Evolutionary conservation across 2,888 invertebrate species (phyloP).

Genomic region (Pterostichus madidus): DNA sequence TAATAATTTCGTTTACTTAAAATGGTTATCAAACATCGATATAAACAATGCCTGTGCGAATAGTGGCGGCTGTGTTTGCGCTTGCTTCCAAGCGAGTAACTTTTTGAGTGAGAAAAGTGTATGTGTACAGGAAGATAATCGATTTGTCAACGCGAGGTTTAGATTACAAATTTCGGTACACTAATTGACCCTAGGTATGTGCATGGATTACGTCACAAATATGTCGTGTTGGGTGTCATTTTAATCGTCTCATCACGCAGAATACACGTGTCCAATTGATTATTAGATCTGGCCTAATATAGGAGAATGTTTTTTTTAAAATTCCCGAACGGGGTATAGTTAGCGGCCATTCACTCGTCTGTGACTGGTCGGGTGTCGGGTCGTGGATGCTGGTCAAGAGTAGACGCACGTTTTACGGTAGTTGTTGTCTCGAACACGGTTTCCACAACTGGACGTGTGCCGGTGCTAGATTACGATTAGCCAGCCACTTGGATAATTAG

Average conservation of each 20-base stretch:
- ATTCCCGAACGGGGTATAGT: conserved; percentile 68
- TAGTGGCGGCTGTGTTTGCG: conserved; percentile 62
- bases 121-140: conserved; percentile 77
- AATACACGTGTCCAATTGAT: conserved; percentile 66
- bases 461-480: conserved; percentile 71
- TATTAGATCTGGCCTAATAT: conserved; percentile 68
- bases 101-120: conserved; percentile 72
- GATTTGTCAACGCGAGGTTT: conserved; percentile 79
- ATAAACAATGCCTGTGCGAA: conserved; percentile 63
- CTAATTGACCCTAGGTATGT: conserved; percentile 79
- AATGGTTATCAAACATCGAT: conserved; percentile 62
- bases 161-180: conserved; percentile 79
- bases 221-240: conserved; percentile 76
- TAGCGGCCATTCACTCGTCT: conserved; percentile 72
- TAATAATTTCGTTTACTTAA: conserved; percentile 56
- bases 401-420: conserved; percentile 70
- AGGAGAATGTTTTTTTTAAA: conserved; percentile 69
- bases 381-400: conserved; percentile 70
- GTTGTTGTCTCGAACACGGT: neutral
- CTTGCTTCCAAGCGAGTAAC: conserved; percentile 46
- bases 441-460: conserved; percentile 70
- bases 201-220: conserved; percentile 72
- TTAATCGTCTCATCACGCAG: conserved; percentile 71
- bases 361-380: conserved; percentile 62
- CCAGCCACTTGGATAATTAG: conserved; percentile 69